phyloP scores from a whole-genome alignment of 2,797 vertebrate genomes.

The Cuniculus paca region DNA sequence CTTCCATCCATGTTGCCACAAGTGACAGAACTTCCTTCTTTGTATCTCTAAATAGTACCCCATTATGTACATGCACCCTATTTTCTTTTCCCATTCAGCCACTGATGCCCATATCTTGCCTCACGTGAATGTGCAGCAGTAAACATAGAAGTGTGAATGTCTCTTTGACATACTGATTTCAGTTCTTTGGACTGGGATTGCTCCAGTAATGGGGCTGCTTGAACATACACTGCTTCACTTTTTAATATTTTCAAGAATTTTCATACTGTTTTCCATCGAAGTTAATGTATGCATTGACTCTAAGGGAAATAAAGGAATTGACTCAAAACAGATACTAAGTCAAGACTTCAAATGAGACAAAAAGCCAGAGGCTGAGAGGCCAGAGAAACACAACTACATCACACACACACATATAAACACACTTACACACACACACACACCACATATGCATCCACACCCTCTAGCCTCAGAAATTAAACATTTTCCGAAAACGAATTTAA shows the following conservation, averaged over 20 bases:
- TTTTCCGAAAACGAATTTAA: constrained; percentile 1
- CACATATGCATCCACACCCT: not conserved
- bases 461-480: not conserved
- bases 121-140: not conserved
- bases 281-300: not conserved
- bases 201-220: not conserved
- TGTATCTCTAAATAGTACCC: not conserved
- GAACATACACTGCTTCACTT: no score
- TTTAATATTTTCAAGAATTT: not conserved
- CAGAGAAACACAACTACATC: not conserved
- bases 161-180: not conserved
- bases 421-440: not conserved
- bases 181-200: not conserved
- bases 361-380: not conserved
- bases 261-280: not conserved
- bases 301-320: constrained; percentile 23
- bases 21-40: not conserved
- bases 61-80: not conserved
- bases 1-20: not conserved
- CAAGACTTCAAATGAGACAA: not conserved
- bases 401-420: not conserved
- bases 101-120: not conserved
- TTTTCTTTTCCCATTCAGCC: not conserved
- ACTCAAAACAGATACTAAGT: not conserved
- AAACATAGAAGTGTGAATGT: not conserved